Evolutionary conservation across 2,888 invertebrate genomes (phyloP).

Genomic region (Caenorhabditis auriculariae): DNA sequence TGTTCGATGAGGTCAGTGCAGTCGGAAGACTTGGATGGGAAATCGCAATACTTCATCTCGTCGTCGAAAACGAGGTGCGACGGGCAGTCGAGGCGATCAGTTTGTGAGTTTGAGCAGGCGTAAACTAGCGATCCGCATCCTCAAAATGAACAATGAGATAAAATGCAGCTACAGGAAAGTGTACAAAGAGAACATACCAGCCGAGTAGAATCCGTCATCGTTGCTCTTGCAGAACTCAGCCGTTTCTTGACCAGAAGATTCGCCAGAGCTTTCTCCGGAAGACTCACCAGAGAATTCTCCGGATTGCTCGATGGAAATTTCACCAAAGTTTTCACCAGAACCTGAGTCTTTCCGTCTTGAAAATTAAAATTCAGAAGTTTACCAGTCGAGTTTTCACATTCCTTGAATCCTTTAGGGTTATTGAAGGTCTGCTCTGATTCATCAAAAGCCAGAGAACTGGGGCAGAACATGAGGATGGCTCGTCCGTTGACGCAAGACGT

Average conservation of each 20-base stretch:
- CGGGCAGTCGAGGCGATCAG: constrained; percentile 14
- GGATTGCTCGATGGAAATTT: constrained; percentile 9
- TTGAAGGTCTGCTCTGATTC: constrained; percentile 13
- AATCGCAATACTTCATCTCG: constrained; percentile 13
- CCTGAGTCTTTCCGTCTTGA: too few species aligned
- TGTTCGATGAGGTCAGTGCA: too few species aligned
- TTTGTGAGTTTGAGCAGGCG: constrained; percentile 14
- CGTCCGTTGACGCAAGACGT: constrained; percentile 17
- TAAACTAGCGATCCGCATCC: constrained; percentile 16
- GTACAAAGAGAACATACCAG: not conserved
- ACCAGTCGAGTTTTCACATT: too few species aligned
- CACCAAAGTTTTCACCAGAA: too few species aligned
- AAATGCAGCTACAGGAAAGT: constrained; percentile 4
- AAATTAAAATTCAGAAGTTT: too few species aligned
- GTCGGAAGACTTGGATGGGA: constrained; percentile 12
- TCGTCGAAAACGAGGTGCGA: constrained; percentile 16
- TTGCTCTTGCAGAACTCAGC: not conserved
- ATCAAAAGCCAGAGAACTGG: constrained; percentile 11
- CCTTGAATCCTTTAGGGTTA: constrained; percentile 3
- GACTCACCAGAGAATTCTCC: constrained; percentile 6
- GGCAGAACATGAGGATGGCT: constrained; percentile 24
- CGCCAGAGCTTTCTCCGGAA: constrained; percentile 6
- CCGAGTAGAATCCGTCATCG: not conserved
- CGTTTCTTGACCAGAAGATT: not conserved
- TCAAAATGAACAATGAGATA: constrained; percentile 10